Base-by-base conservation (phyloP, 2,113 vertebrate genomes). In the Amblyopsis rosae region DNA sequence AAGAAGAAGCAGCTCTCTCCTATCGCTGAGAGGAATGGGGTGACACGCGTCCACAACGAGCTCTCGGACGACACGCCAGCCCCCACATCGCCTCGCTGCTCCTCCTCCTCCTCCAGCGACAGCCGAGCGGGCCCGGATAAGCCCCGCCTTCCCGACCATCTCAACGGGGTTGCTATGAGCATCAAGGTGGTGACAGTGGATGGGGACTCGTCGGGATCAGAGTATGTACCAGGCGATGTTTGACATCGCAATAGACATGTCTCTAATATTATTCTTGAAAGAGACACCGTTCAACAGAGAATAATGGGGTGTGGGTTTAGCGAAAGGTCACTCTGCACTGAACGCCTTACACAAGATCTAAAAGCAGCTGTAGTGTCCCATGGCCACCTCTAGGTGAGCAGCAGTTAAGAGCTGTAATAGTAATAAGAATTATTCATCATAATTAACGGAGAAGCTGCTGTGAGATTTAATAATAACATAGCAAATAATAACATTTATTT, bases 161-260 rank as follows among this genome's bases (percentile, higher is more conserved):
- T 94, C 41, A 96, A 95, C 0, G 94, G 94, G 1, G 87, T 94
- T 5, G 93, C 94, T 65, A 90, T 95, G 93, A 95, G 94, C 82
- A 94, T 95, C 91, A 94, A 92, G 75, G 94, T 93, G 0, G 94
- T 94, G 87, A 95, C 94, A 0, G 93, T 94, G 81, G 95, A 96
- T 0, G 95, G 95, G 17, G 96, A 98, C 86, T 98, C 97, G 0
- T 98, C 96, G 0, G 96, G 94, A 80, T 98, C 96, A 17, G 97
- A 98, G 96, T 98, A 91, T 96, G 96, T 4, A 12, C 10, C 32
- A 48, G 26, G 26, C 26, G 26, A 26, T 26, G 2, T 26, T 26
- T 26, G 26, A 33, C 15, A n/a, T 45, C 0, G 15, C 12, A 51
- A 51, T 26, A 13, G 50, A 51, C 12, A 12, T 13, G 13, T 53